Conservation (phyloP, 2,113 vertebrate genomes). For the Lampris megalopsis region DNA sequence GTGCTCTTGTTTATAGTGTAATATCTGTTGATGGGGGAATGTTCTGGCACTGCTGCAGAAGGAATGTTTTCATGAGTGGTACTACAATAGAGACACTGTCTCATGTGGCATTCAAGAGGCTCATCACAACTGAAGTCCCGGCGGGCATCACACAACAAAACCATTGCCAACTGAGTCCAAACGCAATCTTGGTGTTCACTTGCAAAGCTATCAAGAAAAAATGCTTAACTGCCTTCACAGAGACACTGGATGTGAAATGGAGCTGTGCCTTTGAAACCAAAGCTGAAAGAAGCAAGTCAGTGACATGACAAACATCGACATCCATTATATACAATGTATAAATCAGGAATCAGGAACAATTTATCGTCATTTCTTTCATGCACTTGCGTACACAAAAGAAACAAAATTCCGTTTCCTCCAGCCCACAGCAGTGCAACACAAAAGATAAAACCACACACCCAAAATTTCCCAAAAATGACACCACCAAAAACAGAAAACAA, state of each 20-base stretch:
- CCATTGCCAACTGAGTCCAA: not conserved
- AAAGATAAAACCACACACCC: no score
- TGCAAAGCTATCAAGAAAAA: not conserved
- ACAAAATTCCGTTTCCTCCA: no score
- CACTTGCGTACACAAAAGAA: no score
- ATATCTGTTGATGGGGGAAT: slow-evolving; percentile 1
- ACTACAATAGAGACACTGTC: not conserved
- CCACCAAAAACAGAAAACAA: no score
- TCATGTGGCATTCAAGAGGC: not conserved
- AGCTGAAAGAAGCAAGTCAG: not conserved
- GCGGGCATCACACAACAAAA: not conserved
- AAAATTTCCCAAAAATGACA: no score
- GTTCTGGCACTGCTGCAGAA: not conserved
- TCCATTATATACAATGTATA: slow-evolving; percentile 5
- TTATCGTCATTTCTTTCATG: no score
- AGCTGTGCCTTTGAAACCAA: not conserved
- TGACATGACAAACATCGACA: slow-evolving; percentile 11
- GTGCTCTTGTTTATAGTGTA: not conserved
- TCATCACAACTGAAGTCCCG: not conserved
- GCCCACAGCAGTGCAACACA: no score
- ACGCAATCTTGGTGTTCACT: not conserved
- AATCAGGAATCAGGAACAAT: not conserved
- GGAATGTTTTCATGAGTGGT: slow-evolving; percentile 10
- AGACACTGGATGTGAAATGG: no score
- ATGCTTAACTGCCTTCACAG: no score